Conservation (phyloP, 2,113 vertebrate species). For the Nettapus auritus region DNA sequence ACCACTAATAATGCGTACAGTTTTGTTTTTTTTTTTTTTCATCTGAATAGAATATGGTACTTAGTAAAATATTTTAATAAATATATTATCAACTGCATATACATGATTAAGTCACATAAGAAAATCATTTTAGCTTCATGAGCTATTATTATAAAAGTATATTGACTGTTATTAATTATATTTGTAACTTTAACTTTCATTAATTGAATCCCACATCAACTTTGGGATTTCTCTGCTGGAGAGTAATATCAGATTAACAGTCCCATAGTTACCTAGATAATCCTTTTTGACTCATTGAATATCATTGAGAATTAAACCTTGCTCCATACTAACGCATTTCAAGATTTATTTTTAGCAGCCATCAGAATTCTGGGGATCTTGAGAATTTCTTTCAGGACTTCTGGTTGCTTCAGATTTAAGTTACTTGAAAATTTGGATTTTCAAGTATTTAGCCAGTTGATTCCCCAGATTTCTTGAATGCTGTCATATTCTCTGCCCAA, state of each 20-base stretch:
- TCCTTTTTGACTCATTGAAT: not conserved
- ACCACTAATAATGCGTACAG: not conserved
- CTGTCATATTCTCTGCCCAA: not conserved
- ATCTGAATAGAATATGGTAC: not conserved
- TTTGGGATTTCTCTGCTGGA: not conserved
- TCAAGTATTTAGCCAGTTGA: not conserved
- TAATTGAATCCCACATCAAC: not conserved
- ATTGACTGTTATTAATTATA: not conserved
- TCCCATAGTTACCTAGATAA: not conserved
- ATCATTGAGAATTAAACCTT: not conserved
- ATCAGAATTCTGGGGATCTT: not conserved
- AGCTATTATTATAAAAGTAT: not conserved
- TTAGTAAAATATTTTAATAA: not conserved
- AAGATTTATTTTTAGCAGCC: not conserved
- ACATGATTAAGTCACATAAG: not conserved
- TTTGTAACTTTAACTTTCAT: slow-evolving; percentile 3
- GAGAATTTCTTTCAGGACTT: not conserved
- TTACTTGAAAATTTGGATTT: not conserved
- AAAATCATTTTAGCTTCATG: not conserved
- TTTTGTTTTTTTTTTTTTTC: not conserved
- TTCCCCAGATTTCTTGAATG: not conserved
- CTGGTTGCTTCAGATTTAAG: not conserved
- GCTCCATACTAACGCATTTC: not conserved
- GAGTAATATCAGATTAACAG: not conserved
- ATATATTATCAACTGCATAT: not conserved